phyloP scores from a whole-genome alignment of 2,113 vertebrate genomes.

The Pterocles burchelli region DNA sequence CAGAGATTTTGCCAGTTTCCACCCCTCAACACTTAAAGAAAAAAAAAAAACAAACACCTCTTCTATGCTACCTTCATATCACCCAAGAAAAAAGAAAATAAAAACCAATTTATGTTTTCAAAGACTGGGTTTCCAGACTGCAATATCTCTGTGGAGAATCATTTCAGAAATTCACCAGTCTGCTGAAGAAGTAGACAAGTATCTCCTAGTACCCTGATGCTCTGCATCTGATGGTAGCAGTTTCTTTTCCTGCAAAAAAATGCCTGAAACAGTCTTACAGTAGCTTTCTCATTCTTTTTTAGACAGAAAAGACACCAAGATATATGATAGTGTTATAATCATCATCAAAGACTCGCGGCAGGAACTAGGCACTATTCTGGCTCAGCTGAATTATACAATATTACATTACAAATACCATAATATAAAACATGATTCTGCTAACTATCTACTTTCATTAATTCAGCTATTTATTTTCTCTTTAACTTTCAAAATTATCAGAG shows the following conservation, averaged over 20 bases:
- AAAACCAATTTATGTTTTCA: background rate
- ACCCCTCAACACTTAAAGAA: background rate
- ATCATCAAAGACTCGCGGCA: background rate
- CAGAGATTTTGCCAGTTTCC: background rate
- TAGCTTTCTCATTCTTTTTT: background rate
- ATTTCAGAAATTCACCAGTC: background rate
- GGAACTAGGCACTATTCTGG: background rate
- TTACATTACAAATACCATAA: background rate
- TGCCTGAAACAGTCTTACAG: background rate
- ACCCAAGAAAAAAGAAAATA: too few relatives aligned
- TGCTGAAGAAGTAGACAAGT: background rate
- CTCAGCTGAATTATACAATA: background rate
- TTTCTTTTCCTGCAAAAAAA: background rate
- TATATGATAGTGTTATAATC: background rate
- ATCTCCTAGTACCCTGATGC: background rate
- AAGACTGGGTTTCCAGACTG: background rate
- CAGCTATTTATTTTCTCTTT: background rate
- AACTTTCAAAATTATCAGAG: background rate
- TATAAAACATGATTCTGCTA: background rate
- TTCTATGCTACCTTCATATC: too few relatives aligned
- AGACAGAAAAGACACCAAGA: background rate
- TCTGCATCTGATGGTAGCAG: background rate
- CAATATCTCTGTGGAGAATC: background rate
- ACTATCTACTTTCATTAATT: background rate
- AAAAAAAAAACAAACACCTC: background rate